A percentile compares a stretch with the other conserved stretches of the same genome.
These are phyloP conservation scores for Campaea margaritaria DNA, from an alignment of 2,888 invertebrate genomes.

Conservation along the genomic window DNA sequence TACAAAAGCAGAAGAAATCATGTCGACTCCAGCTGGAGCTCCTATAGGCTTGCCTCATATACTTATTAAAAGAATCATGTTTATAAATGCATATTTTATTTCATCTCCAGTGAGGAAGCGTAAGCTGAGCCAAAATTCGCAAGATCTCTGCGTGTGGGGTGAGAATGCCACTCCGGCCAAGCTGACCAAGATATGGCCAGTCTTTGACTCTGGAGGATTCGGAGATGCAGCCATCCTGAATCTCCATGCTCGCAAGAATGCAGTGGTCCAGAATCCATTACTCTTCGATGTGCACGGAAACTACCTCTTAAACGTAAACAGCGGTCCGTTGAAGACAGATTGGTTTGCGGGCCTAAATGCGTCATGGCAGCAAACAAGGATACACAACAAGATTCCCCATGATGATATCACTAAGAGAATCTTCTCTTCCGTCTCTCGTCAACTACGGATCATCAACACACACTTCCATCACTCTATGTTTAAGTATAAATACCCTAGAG, in stretches of 20 bases:
- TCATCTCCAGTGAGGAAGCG: conserved; percentile 73
- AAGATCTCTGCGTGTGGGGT: conserved; percentile 66
- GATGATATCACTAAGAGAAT: conserved; percentile 72
- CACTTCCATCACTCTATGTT: conserved; percentile 74
- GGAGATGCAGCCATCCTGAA: conserved; percentile 62
- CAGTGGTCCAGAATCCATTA: conserved; percentile 60
- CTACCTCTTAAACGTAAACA: conserved; percentile 49
- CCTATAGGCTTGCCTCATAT: too few relatives aligned
- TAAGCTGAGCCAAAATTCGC: conserved; percentile 64
- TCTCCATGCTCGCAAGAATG: conserved; percentile 60
- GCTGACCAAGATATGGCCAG: conserved; percentile 79
- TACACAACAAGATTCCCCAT: conserved; percentile 60
- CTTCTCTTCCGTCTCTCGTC: conserved; percentile 76
- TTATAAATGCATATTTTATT: not conserved
- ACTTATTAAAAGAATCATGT: too few relatives aligned
- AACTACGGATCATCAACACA: conserved; percentile 73
- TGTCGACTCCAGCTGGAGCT: too few relatives aligned
- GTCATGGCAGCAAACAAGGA: conserved; percentile 68
- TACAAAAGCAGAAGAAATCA: too few relatives aligned
- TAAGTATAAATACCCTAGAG: conserved; percentile 77
- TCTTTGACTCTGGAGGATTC: conserved; percentile 82
- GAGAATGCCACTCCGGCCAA: conserved; percentile 70
- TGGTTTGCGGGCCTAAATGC: conserved; percentile 69
- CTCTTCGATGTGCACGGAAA: conserved; percentile 55
- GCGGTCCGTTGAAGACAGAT: conserved; percentile 53